Conservation (phyloP, 2,888 invertebrate species). For the Dasysyrphus albostriatus region DNA sequence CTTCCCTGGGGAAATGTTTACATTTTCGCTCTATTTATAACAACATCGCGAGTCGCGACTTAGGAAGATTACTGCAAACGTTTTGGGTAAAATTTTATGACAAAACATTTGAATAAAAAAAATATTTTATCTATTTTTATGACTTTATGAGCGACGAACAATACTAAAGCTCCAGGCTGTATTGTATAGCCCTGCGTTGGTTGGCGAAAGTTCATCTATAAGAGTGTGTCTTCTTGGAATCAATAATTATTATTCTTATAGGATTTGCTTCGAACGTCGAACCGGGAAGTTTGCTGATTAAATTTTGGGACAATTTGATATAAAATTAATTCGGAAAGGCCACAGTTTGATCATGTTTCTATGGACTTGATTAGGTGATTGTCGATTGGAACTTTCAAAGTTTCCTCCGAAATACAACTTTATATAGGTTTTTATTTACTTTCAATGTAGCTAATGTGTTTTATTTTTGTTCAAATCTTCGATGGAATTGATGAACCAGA, state of each 20-base stretch:
- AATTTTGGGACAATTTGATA: slow-evolving; percentile 42
- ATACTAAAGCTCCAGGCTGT: not conserved
- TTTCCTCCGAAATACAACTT: not conserved
- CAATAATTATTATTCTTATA: not conserved
- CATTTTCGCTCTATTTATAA: slow-evolving; percentile 33
- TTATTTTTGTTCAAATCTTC: not conserved
- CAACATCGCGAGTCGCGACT: slow-evolving; percentile 35
- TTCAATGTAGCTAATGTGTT: not conserved
- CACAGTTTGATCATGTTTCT: slow-evolving; percentile 10
- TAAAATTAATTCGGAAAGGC: slow-evolving; percentile 27
- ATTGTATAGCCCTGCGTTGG: not conserved
- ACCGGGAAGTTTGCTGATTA: slow-evolving; percentile 47
- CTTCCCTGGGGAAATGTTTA: slow-evolving; percentile 18
- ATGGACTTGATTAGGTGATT: slow-evolving; percentile 11
- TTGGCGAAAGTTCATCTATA: not conserved
- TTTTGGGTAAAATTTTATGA: slow-evolving; percentile 51
- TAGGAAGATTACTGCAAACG: slow-evolving; percentile 50
- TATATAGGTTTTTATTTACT: not conserved
- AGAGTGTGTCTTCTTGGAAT: not conserved
- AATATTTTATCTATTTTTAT: slow-evolving; percentile 41
- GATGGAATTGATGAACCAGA: not conserved
- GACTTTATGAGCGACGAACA: slow-evolving; percentile 50
- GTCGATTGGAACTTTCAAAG: not conserved
- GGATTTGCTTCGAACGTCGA: not conserved
- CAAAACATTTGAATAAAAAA: slow-evolving; percentile 60